Base-by-base conservation (phyloP, 2,797 vertebrate genomes). In the Buceros bicornis region DNA sequence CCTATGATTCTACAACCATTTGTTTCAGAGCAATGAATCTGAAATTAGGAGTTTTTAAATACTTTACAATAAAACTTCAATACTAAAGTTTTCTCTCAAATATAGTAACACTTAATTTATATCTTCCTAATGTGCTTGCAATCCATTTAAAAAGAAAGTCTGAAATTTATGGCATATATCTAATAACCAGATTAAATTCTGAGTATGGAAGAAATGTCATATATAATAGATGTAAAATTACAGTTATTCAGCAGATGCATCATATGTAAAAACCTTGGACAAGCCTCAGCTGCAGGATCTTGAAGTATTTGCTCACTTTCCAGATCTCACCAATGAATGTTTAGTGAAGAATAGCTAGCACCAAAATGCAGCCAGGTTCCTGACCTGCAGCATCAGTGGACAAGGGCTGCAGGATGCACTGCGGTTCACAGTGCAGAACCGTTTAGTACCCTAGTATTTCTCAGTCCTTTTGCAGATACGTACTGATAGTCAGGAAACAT, bases 1-100 rank as follows among this genome's bases (percentile, higher is more conserved):
- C 73, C 91, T 93, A 69, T 86, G 93, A 71, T 85, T 94, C 82
- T 86, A 64, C 28, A 73, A 47, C 29, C 69, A 94, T 92, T 96
- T 97, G 69, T 95, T 94, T 92, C 90, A 89, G 65, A 80, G 45
- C 61, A 90, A 71, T 90, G 71, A 91, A 86, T 74, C 45, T 42
- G 96, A 96, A 94, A 94, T 90, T 94, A 95, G 61, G 67, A 90
- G 45, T 48, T 91, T 91, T 84, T 45, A 87, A 95, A 84, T 82
- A 91, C 28, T 76, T 96, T 87, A 62, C 29, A 90, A 82, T 88
- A 85, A 82, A 92, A 93, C 24, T 89, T 94, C 50, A 92, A 65
- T 87, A 86, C 8, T 67, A 40, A 96, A 93, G 17, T 96, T 95
- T 95, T 81, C 45, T 87, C 51, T 94, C 47, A 94, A 81, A 95